Evolutionary conservation across 2,113 vertebrate genomes (phyloP).

Genomic region (Carassius auratus): DNA sequence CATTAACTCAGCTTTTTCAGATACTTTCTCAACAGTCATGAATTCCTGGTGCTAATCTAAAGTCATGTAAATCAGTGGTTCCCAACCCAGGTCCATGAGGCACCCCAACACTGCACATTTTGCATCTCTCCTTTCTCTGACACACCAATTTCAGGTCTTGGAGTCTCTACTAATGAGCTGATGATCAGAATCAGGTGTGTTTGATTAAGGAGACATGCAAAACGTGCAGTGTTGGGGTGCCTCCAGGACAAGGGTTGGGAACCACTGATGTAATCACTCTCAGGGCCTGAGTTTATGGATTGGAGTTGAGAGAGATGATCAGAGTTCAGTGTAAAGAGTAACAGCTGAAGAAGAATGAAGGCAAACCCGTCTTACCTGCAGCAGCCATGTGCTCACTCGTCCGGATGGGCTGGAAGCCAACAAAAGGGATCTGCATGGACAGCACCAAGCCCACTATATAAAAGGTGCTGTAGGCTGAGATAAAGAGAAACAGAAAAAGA

Average conservation of each 20-base stretch:
- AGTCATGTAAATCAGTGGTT: neutral
- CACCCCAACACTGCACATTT: no score
- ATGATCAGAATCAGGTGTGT: no score
- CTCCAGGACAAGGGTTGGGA: no score
- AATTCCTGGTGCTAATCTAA: neutral
- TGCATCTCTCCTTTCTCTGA: no score
- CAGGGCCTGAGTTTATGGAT: neutral
- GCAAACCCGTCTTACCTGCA: conserved; percentile 75
- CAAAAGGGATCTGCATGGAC: conserved; percentile 91
- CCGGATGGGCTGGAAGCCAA: conserved; percentile 89
- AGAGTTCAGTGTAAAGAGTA: neutral
- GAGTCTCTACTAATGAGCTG: no score
- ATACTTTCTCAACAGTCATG: neutral
- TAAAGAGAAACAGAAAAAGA: conserved; percentile 54
- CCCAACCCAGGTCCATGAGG: no score
- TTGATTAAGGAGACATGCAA: no score
- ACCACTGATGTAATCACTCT: neutral
- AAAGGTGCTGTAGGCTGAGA: conserved; percentile 87
- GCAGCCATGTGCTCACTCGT: conserved; percentile 92
- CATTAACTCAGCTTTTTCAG: neutral
- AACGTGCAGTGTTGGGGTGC: no score
- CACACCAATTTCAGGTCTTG: no score
- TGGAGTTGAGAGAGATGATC: neutral
- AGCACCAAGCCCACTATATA: conserved; percentile 89
- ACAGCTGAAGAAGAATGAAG: no score